These are phyloP conservation scores for Chaetoderma sp. DNA, from an alignment of 2,888 invertebrate genomes.

Conservation along the genomic window DNA sequence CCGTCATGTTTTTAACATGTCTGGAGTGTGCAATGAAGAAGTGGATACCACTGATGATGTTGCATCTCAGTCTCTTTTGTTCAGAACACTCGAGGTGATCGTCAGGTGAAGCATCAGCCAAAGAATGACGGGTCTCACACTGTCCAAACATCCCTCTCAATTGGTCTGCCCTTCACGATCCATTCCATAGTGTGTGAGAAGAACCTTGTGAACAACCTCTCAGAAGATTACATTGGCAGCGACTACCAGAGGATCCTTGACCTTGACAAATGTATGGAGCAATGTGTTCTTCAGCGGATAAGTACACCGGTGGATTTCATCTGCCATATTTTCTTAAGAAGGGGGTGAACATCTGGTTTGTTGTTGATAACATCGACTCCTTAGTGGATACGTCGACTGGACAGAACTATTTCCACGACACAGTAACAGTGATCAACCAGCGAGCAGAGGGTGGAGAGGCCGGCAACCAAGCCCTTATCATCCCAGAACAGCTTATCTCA, in stretches of 20 bases:
- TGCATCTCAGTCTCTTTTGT: constrained; percentile 21
- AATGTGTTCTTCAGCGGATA: constrained; percentile 19
- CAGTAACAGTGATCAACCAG: constrained; percentile 24
- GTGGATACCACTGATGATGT: constrained; percentile 23
- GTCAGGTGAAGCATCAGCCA: constrained; percentile 26
- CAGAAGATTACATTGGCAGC: constrained; percentile 4
- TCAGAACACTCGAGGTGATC: constrained; percentile 23
- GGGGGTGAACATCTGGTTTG: no score
- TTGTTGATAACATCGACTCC: constrained; percentile 32
- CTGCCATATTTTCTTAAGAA: constrained; percentile 31
- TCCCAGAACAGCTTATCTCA: constrained; percentile 26
- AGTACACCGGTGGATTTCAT: constrained; percentile 14
- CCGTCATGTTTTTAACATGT: constrained; percentile 7
- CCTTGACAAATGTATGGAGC: constrained; percentile 5
- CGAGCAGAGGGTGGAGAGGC: constrained; percentile 20
- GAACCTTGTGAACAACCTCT: constrained; percentile 7
- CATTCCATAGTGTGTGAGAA: constrained; percentile 10
- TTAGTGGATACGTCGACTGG: constrained; percentile 28
- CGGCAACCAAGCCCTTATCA: constrained; percentile 17
- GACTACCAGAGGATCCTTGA: no score
- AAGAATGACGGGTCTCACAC: constrained; percentile 15
- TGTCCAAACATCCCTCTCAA: constrained; percentile 15
- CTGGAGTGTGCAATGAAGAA: constrained; percentile 12
- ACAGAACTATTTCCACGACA: constrained; percentile 21
- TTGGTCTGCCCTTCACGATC: constrained; percentile 4